A percentile compares a stretch with the other conserved stretches of the same genome.
phyloP scores from a whole-genome alignment of 2,797 vertebrate species.

The Sorex maritimensis region DNA sequence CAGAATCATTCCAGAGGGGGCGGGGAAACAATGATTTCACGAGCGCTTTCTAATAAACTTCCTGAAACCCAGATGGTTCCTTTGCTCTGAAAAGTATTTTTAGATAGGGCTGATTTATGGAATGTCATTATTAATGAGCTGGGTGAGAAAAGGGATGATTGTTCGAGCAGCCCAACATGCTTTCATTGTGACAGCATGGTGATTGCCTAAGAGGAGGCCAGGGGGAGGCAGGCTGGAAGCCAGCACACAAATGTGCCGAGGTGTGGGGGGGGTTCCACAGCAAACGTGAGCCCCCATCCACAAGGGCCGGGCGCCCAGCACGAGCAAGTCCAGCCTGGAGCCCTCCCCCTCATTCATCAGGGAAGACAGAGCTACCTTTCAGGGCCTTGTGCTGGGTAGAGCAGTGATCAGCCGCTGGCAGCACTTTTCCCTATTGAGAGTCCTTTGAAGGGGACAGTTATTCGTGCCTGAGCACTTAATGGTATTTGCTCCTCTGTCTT shows the following conservation, averaged over 20 bases:
- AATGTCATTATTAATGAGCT: slow-evolving; percentile 86
- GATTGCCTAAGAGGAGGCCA: slow-evolving; percentile 56
- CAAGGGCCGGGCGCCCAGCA: neutral
- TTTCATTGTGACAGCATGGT: slow-evolving; percentile 79
- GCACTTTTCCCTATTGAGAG: no score
- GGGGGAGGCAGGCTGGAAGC: neutral
- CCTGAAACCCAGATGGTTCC: slow-evolving; percentile 85
- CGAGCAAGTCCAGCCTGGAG: neutral
- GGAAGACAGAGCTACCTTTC: neutral
- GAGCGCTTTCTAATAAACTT: slow-evolving; percentile 62
- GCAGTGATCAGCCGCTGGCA: no score
- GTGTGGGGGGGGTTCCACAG: neutral
- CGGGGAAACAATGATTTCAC: slow-evolving; percentile 81
- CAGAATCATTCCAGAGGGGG: slow-evolving; percentile 76
- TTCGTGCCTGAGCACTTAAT: neutral
- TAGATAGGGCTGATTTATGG: slow-evolving; percentile 75
- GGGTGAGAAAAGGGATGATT: slow-evolving; percentile 81
- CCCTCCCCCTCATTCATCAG: neutral
- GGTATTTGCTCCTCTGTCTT: neutral
- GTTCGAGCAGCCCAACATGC: slow-evolving; percentile 75
- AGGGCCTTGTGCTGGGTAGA: no score
- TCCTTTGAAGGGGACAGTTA: neutral
- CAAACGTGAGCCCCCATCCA: neutral
- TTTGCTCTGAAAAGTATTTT: slow-evolving; percentile 73
- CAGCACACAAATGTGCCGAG: neutral